Evolutionary conservation across 2,797 vertebrate species (phyloP), one percentile per base, ranked within the genome.

Genomic region (Leucoraja ocellata): DNA sequence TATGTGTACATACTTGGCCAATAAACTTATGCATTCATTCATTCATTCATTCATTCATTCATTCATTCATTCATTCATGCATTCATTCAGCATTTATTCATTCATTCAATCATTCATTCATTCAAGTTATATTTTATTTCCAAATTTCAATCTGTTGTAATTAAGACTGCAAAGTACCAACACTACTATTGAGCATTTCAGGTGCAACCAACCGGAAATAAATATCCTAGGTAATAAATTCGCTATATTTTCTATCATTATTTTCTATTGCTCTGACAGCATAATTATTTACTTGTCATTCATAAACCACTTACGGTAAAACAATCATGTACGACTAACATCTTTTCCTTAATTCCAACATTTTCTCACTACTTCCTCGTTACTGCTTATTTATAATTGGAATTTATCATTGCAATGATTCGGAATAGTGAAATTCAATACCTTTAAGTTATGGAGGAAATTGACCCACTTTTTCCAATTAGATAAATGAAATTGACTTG

Each of bases 381-480:
- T 58, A 58, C 46, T 11, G 28, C 11, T 9, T 58, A 83, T 83
- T 83, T 63, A 65, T 28, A 86, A n/a, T 86, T 86, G 54, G 58
- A 28, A 32, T 6, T 61, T 63, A 86, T 86, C 61, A 86, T 32
- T 86, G 83, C 28, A 5, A 28, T 32, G 18, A 13, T 54, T 63
- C 63, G 58, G 58, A 25, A 61, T 18, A 86, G 61, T 84, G 81
- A 84, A 84, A 84, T 84, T 61, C 81, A 84, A 84, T 84, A 61
- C 54, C 28, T 84, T 84, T 84, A 61, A 84, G 54, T 84, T 84
- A 84, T 54, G 28, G 23, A 54, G 23, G 21, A 58, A 86, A 84
- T 84, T 84, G 83, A 86, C 58, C 83, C 83, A n/a, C 28, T 86
- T 65, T 86, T 86, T 32, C 83, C 61, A 65, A 86, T 86, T 65